Conservation (phyloP, 2,888 invertebrate genomes). For the Myopa testacea region DNA sequence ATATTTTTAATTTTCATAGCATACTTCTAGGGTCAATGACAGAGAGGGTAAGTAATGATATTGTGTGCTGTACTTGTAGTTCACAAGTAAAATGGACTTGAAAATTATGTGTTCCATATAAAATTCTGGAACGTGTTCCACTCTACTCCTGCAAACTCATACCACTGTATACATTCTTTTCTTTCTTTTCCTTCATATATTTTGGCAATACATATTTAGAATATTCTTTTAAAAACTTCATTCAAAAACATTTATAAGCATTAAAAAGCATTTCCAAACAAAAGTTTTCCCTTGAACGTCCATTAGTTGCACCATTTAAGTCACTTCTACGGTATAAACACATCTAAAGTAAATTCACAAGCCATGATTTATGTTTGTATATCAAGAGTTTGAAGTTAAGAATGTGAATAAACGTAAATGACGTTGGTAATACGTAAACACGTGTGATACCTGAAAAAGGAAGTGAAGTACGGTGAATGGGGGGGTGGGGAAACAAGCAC, state of each 20-base stretch:
- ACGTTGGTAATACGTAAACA: not conserved
- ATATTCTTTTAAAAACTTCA: too few species aligned
- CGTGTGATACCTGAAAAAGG: not conserved
- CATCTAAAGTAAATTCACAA: not conserved
- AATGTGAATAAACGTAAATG: not conserved
- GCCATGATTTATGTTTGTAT: not conserved
- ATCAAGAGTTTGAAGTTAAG: not conserved
- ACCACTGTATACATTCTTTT: too few species aligned
- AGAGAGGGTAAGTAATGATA: not conserved
- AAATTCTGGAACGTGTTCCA: too few species aligned
- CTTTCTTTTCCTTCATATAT: too few species aligned
- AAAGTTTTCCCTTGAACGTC: not conserved
- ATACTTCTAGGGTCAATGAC: constrained; percentile 24
- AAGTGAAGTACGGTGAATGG: not conserved
- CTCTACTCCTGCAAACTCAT: too few species aligned
- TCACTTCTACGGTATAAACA: constrained; percentile 11
- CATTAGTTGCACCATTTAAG: not conserved
- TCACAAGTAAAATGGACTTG: not conserved
- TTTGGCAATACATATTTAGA: too few species aligned
- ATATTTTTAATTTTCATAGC: not conserved
- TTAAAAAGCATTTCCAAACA: not conserved
- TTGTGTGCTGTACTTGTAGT: not conserved
- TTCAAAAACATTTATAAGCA: too few species aligned
- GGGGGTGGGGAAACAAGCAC: not conserved
- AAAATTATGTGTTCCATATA: too few species aligned